Conservation (phyloP, 1,140 invertebrate species). For the Cotesia chilonis region DNA sequence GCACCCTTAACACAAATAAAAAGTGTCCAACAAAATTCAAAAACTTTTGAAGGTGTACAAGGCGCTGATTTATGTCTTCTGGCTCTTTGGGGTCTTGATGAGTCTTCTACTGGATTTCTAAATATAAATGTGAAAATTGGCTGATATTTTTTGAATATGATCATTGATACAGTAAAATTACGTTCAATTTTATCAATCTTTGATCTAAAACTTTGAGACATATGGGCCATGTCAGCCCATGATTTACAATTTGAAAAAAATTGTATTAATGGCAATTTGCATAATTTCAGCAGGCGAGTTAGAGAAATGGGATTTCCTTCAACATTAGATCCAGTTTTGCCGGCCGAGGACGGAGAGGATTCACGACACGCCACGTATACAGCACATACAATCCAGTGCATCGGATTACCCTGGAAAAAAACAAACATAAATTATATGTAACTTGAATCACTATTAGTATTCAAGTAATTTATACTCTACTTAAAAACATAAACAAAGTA, state of each 20-base stretch:
- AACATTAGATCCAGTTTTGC: conserved; percentile 72
- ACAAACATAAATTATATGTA: conserved; percentile 12
- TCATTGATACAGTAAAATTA: conserved; percentile 94
- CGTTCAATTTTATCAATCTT: conserved; percentile 88
- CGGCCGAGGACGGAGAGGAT: conserved; percentile 82
- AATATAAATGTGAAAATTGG: conserved; percentile 89
- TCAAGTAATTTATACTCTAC: too few species aligned
- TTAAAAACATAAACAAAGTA: too few species aligned
- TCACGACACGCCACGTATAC: conserved; percentile 90
- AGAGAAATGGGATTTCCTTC: conserved; percentile 94
- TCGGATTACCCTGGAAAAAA: conserved; percentile 80
- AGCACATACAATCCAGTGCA: conserved; percentile 95
- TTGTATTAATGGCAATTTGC: conserved; percentile 90
- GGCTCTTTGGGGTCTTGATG: conserved; percentile 67
- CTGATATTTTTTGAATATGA: conserved; percentile 93
- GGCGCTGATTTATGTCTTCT: conserved; percentile 77
- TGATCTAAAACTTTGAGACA: conserved; percentile 83
- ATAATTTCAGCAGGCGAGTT: conserved; percentile 85
- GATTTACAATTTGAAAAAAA: conserved; percentile 96
- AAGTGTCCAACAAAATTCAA: conserved; percentile 93
- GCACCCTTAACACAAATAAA: conserved; percentile 92
- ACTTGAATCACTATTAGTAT: not conserved
- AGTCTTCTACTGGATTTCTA: conserved; percentile 70
- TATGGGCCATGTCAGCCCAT: conserved; percentile 94
- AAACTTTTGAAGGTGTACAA: conserved; percentile 82